Evolutionary conservation across 1,140 invertebrate genomes (phyloP).

Genomic region (Pachypeltis micranthus): DNA sequence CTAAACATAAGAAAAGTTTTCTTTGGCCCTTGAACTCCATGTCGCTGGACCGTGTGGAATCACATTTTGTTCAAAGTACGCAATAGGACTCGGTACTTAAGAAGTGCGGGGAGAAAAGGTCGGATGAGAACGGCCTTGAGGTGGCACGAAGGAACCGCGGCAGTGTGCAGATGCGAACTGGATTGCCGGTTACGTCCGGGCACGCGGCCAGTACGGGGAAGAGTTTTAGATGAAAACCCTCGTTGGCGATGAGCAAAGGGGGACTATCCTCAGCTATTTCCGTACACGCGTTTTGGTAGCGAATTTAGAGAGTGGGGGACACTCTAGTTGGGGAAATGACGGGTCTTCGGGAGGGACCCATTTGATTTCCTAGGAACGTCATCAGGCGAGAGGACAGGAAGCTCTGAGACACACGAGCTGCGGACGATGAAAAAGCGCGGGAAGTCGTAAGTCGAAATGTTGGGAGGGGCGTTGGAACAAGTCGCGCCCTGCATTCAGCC

Average conservation of each 20-base stretch:
- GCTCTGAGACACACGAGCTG: too few species aligned
- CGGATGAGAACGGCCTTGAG: neutral
- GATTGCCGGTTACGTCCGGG: neutral
- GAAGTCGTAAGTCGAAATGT: too few species aligned
- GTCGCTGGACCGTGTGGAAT: neutral
- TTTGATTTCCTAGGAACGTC: too few species aligned
- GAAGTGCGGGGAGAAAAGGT: neutral
- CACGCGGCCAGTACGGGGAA: constrained; percentile 3
- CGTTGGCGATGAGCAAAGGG: neutral
- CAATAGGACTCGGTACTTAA: neutral
- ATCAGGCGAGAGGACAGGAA: too few species aligned
- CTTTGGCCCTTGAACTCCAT: neutral
- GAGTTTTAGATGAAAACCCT: neutral
- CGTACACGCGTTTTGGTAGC: too few species aligned
- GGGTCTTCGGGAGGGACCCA: too few species aligned
- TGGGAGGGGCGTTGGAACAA: too few species aligned
- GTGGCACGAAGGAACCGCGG: neutral
- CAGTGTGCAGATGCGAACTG: neutral
- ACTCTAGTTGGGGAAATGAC: too few species aligned
- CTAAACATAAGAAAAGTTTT: neutral
- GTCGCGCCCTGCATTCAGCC: too few species aligned
- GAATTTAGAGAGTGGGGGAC: too few species aligned
- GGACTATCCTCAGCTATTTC: constrained; percentile 2
- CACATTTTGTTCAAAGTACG: neutral
- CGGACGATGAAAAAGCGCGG: too few species aligned